Evolutionary conservation across 2,797 vertebrate genomes (phyloP).

Genomic region (Aphelocoma californica): DNA sequence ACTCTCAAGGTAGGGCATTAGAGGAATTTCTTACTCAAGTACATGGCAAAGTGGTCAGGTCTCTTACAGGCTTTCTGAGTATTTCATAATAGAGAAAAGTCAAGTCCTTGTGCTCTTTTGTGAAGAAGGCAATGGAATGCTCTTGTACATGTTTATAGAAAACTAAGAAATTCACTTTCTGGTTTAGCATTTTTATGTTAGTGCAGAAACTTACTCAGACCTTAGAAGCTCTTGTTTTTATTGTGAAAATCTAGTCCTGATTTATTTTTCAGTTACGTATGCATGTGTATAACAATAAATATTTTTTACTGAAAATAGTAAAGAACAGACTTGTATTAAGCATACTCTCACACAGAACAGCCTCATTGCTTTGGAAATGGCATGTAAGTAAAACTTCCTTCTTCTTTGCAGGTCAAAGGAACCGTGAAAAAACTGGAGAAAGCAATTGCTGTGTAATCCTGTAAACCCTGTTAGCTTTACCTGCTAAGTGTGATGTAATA

Average conservation of each 20-base stretch:
- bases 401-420: conserved; percentile 88
- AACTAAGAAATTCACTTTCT: background rate
- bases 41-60: background rate
- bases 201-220: background rate
- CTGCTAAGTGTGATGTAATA: conserved; percentile 72
- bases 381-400: background rate
- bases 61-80: background rate
- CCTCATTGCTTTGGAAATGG: background rate
- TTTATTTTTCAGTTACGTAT: background rate
- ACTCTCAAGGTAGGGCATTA: conserved; percentile 90
- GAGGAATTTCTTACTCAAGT: background rate
- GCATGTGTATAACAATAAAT: background rate
- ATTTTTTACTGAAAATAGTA: background rate
- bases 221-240: background rate
- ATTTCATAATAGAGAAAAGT: background rate
- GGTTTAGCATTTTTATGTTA: background rate
- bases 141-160: background rate
- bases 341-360: background rate
- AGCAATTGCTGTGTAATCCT: conserved; percentile 99
- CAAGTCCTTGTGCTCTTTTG: background rate
- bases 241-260: background rate
- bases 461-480: conserved; percentile 80
- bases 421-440: conserved; percentile 97
- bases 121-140: background rate
- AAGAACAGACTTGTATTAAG: background rate